phyloP scores from a whole-genome alignment of 1,140 invertebrate genomes.

The Stenopsyche tienmushanensis region DNA sequence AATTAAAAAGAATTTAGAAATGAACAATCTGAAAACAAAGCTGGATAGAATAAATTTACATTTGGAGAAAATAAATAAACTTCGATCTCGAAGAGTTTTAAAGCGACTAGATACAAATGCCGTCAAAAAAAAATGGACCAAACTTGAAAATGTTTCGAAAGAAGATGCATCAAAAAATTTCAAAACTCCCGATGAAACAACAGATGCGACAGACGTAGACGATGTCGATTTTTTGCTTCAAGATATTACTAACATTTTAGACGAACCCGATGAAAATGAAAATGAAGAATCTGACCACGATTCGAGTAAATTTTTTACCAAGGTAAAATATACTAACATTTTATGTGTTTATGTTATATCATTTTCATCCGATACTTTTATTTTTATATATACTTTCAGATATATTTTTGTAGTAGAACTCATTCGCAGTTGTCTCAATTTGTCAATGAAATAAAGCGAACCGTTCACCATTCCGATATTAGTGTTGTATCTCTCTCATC shows the following conservation, averaged over 20 bases:
- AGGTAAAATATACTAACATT: conserved; percentile 49
- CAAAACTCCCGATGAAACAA: neutral
- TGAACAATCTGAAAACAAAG: conserved; percentile 56
- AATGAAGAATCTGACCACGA: conserved; percentile 52
- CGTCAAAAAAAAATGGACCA: conserved; percentile 36
- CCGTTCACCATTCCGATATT: conserved; percentile 69
- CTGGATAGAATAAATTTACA: conserved; percentile 60
- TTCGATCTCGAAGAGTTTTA: conserved; percentile 50
- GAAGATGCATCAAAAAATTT: neutral
- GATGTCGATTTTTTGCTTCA: conserved; percentile 47
- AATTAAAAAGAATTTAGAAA: conserved; percentile 58
- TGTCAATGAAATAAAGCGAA: conserved; percentile 86
- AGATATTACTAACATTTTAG: conserved; percentile 18
- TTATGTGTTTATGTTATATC: neutral
- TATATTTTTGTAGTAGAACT: conserved; percentile 93
- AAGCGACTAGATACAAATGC: conserved; percentile 44
- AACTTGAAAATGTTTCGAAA: conserved; percentile 50
- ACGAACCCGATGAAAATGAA: conserved; percentile 43
- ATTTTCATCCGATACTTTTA: neutral
- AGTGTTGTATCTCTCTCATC: conserved; percentile 88
- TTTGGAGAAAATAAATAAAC: conserved; percentile 57
- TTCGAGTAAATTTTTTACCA: no score
- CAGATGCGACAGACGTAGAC: conserved; percentile 18
- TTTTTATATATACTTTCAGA: conserved; percentile 63
- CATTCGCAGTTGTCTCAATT: conserved; percentile 96